Evolutionary conservation across 2,888 invertebrate genomes (phyloP), one percentile per base, ranked within the genome.

Genomic region (Pseudococcus jackbeardsleyi): DNA sequence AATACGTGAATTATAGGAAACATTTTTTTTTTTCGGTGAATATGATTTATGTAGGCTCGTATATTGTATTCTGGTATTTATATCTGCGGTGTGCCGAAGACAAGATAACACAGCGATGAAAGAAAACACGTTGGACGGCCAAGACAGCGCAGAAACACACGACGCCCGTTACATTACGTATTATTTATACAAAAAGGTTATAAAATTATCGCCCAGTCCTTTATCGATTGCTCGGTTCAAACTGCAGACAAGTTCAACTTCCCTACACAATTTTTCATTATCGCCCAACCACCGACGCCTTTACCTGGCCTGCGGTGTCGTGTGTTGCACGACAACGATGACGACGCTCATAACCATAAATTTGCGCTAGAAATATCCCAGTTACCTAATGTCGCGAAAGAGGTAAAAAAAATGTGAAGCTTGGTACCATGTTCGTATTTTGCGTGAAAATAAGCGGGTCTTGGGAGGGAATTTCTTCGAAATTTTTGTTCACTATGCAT

Each of bases 231-330:
- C 79, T 42, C 11, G 42, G 46, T 82, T 46, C 79, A 82, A 82
- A 82, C 79, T 82, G 79, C 79, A 82, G 79, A 82, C 79, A 46
- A 82, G 46, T 46, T 46, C 46, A 82, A 82, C 79, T 82, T 82
- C 79, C 79, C 79, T 82, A 82, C 77, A 39, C 19, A 46, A 82
- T 82, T 82, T 82, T 82, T 82, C 79, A 82, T 82, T 82, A 82
- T 82, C 79, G 79, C 39, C 77, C 39, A n/a, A 54, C 54, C 54
- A 54, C 54, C 54, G 17, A 54, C 54, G 54, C 64, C 64, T 42
- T 42, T 42, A 42, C 42, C 42, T 42, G 22, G 22, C 64, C 64
- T 17, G 8, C 68, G 68, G 17, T 68, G 4, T 72, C 6, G 26
- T 17, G 33, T 33, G 17, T 72, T 72, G 33, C 72, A 72, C 33